These are phyloP conservation scores for Phaethornis superciliosus DNA, from an alignment of 2,113 vertebrate species.

Conservation along the genomic window DNA sequence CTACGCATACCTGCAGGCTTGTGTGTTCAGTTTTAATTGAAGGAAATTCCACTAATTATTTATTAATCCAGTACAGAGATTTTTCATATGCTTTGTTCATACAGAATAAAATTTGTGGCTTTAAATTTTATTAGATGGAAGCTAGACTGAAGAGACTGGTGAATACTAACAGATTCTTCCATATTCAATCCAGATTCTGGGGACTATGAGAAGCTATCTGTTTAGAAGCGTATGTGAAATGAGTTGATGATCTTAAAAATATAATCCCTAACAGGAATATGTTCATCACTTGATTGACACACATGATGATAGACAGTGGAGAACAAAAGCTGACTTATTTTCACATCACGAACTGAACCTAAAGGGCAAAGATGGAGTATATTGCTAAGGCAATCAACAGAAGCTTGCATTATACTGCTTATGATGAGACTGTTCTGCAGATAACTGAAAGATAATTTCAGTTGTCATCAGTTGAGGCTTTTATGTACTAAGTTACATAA, in stretches of 20 bases:
- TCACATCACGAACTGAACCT: not conserved
- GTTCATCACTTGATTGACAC: conserved; percentile 51
- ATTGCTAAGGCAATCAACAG: not conserved
- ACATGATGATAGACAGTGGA: not conserved
- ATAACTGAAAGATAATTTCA: not conserved
- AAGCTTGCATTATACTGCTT: not conserved
- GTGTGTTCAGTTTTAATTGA: conserved; percentile 34
- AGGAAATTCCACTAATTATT: conserved; percentile 47
- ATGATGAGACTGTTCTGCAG: not conserved
- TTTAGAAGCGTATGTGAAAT: conserved; percentile 42
- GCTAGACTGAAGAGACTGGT: not conserved
- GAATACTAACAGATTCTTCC: conserved; percentile 40
- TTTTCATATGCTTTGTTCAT: conserved; percentile 25
- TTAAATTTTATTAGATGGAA: conserved; percentile 36
- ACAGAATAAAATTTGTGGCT: conserved; percentile 16
- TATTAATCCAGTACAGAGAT: conserved; percentile 24
- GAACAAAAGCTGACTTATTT: conserved; percentile 7
- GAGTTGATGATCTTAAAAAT: conserved; percentile 45
- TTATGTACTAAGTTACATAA: not conserved
- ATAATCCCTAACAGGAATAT: not conserved
- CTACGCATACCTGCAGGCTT: conserved; percentile 42
- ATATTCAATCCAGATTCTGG: not conserved
- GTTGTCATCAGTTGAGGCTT: not conserved
- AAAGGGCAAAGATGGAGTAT: not conserved
- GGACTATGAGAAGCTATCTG: conserved; percentile 52